Evolutionary conservation across 2,888 invertebrate species (phyloP).

Genomic region (Diaperis boleti): DNA sequence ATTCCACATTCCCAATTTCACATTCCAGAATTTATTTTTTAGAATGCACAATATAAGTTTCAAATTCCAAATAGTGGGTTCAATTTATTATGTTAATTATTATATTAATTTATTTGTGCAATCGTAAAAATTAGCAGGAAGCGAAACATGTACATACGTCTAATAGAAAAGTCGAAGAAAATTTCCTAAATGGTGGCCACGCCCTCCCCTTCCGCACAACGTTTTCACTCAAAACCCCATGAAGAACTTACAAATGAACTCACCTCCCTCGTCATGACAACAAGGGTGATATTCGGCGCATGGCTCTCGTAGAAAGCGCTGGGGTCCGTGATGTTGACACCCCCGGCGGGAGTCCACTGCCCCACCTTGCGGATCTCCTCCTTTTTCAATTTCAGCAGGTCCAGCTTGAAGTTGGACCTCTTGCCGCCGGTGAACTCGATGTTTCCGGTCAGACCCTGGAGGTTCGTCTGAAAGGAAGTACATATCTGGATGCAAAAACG

Average conservation of each 20-base stretch:
- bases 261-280: constrained; percentile 92
- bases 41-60: too few species aligned
- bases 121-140: too few species aligned
- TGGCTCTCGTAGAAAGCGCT: constrained; percentile 87
- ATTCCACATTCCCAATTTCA: too few species aligned
- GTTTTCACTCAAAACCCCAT: too few species aligned
- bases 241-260: constrained; percentile 53
- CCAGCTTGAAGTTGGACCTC: constrained; percentile 86
- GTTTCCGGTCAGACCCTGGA: constrained; percentile 89
- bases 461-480: constrained; percentile 75
- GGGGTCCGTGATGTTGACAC: constrained; percentile 86
- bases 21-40: too few species aligned
- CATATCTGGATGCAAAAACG: too few species aligned
- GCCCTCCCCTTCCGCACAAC: not conserved
- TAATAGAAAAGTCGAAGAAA: too few species aligned
- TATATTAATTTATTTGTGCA: too few species aligned
- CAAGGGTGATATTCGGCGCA: constrained; percentile 86
- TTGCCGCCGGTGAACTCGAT: constrained; percentile 89
- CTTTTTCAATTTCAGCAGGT: constrained; percentile 84
- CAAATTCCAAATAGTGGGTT: too few species aligned
- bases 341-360: constrained; percentile 81
- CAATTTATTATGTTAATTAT: too few species aligned
- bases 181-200: too few species aligned
- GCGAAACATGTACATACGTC: too few species aligned
- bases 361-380: constrained; percentile 86